Conservation (phyloP, 2,888 invertebrate species). For the Netelia inedita region DNA sequence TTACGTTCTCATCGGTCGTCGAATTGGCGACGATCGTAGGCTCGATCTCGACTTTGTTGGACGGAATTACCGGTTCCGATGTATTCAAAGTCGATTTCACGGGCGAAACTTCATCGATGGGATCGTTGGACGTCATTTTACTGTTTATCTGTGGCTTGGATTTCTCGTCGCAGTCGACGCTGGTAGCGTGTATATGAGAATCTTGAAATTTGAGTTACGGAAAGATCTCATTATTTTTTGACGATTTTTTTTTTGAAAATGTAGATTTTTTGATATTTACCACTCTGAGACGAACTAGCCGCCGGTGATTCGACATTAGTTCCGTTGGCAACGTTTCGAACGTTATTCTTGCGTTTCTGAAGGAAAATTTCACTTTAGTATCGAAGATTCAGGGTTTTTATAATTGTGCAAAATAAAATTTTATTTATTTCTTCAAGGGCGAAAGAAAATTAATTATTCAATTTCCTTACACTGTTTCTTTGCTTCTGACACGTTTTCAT, state of each 20-base stretch:
- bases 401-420: background rate
- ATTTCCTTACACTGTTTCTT: constrained; percentile 76
- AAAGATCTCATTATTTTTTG: background rate
- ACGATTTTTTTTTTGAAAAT: background rate
- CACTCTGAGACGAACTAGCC: constrained; percentile 21
- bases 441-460: background rate
- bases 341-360: constrained; percentile 12
- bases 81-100: background rate
- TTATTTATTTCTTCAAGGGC: background rate
- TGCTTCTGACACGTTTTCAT: constrained; percentile 72
- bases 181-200: background rate
- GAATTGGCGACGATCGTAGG: constrained; percentile 37
- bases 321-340: background rate
- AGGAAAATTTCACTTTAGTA: no score
- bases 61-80: constrained; percentile 3
- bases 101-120: background rate
- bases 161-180: background rate
- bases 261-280: constrained; percentile 12
- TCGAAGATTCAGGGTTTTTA: background rate
- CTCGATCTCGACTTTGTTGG: constrained; percentile 55
- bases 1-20: constrained; percentile 84
- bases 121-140: background rate
- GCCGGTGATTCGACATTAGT: background rate
- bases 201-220: background rate
- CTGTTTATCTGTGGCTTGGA: background rate